A percentile compares a stretch with the other conserved stretches of the same genome.
These are phyloP conservation scores for Drosophila fuyamai DNA, from an alignment of 1,140 invertebrate genomes.

Conservation along the genomic window DNA sequence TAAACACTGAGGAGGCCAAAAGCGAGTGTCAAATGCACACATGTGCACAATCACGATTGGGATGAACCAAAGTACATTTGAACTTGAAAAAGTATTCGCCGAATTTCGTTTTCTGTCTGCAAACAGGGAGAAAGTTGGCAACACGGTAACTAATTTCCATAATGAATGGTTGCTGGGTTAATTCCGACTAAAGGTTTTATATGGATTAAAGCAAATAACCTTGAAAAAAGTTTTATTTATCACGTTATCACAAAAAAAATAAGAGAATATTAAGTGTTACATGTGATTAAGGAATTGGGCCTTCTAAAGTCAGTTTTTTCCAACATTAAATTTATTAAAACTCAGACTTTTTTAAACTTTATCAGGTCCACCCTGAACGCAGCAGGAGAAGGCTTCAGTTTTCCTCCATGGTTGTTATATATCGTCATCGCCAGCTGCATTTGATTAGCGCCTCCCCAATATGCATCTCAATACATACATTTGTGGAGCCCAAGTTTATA, in stretches of 20 bases:
- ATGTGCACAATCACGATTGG: constrained; percentile 55
- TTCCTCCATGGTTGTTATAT: constrained; percentile 30
- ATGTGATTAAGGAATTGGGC: no score
- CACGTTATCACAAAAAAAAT: background rate
- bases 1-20: constrained; percentile 65
- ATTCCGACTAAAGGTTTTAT: background rate
- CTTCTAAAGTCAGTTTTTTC: background rate
- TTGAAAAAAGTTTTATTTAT: background rate
- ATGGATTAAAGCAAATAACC: background rate
- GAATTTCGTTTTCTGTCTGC: constrained; percentile 7
- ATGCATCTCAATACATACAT: constrained; percentile 10
- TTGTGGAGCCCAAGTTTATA: constrained; percentile 1
- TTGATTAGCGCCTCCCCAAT: constrained; percentile 62
- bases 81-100: constrained; percentile 44
- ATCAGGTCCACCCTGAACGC: constrained; percentile 46
- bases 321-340: background rate
- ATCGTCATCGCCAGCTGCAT: constrained; percentile 64
- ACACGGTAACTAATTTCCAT: constrained; percentile 3
- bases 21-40: constrained; percentile 49
- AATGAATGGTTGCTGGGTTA: background rate
- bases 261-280: background rate
- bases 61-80: constrained; percentile 33
- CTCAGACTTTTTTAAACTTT: background rate
- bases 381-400: constrained; percentile 11
- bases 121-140: constrained; percentile 4